Conservation (phyloP, 1,140 invertebrate genomes). For the Thrips palmi region DNA sequence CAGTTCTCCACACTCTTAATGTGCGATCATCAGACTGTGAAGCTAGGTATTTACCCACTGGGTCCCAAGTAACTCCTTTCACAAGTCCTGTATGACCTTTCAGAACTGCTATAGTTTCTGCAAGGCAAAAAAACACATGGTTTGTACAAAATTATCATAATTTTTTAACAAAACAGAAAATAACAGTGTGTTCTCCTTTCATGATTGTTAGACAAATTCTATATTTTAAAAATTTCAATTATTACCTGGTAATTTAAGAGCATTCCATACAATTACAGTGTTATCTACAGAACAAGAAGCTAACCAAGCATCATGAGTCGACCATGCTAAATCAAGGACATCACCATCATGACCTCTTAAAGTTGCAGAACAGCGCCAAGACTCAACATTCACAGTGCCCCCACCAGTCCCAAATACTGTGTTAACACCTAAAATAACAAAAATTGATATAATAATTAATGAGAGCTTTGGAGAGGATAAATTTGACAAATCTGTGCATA, state of each 20-base stretch:
- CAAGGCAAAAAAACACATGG: constrained; percentile 7
- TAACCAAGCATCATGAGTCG: constrained; percentile 76
- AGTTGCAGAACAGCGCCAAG: constrained; percentile 76
- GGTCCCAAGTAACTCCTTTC: constrained; percentile 97
- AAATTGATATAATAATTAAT: neutral
- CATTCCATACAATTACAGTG: constrained; percentile 90
- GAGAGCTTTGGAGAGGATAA: neutral
- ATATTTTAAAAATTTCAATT: neutral
- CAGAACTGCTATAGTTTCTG: constrained; percentile 49
- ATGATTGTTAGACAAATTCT: neutral
- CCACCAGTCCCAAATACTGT: constrained; percentile 35
- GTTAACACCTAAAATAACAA: constrained; percentile 26
- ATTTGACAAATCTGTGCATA: constrained; percentile 1
- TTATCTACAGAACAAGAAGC: constrained; percentile 95
- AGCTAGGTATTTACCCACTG: constrained; percentile 89
- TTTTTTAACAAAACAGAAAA: neutral
- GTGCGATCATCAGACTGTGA: constrained; percentile 94
- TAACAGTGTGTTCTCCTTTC: neutral
- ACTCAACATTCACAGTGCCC: constrained; percentile 71
- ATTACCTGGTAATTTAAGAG: constrained; percentile 61
- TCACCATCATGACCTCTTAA: constrained; percentile 80
- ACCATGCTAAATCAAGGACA: constrained; percentile 90
- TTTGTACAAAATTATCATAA: constrained; percentile 8
- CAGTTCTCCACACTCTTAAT: constrained; percentile 82
- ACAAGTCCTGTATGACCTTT: constrained; percentile 86